Conservation (phyloP, 2,113 vertebrate species). For the Panthera tigris region DNA sequence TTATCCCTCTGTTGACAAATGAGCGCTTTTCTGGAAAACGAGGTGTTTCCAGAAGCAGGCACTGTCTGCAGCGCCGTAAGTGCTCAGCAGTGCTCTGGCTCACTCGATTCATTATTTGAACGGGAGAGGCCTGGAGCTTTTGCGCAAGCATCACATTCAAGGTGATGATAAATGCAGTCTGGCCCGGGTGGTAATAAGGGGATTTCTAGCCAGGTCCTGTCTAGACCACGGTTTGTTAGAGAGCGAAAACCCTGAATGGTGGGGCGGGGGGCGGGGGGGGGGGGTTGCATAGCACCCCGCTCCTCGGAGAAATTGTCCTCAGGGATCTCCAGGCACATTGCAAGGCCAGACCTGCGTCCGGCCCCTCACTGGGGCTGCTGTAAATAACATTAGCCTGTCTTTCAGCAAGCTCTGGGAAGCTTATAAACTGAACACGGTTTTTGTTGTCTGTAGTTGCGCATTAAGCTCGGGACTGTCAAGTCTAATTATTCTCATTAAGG, state of each 20-base stretch:
- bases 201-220: slow-evolving; percentile 74
- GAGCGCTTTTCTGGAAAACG: slow-evolving; percentile 74
- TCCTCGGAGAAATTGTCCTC: neutral
- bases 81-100: slow-evolving; percentile 43
- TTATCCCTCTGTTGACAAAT: slow-evolving; percentile 79
- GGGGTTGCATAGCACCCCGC: neutral
- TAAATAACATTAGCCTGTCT: slow-evolving; percentile 75
- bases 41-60: slow-evolving; percentile 74
- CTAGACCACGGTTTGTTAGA: slow-evolving; percentile 77
- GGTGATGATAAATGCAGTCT: slow-evolving; percentile 77
- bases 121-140: slow-evolving; percentile 70
- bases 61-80: neutral
- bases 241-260: slow-evolving; percentile 65
- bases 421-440: slow-evolving; percentile 38
- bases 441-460: slow-evolving; percentile 66
- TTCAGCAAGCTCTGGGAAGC: slow-evolving; percentile 69
- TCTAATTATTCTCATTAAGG: slow-evolving; percentile 75
- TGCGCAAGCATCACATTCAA: slow-evolving; percentile 62
- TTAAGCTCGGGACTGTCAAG: slow-evolving; percentile 58
- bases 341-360: neutral
- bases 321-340: neutral
- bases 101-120: slow-evolving; percentile 56
- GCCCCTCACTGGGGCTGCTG: neutral
- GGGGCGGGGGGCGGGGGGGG: too few species aligned
- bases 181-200: slow-evolving; percentile 58